Evolutionary conservation across 2,113 vertebrate genomes (phyloP), one percentile per base, ranked within the genome.

Genomic region (Burhinus oedicnemus): DNA sequence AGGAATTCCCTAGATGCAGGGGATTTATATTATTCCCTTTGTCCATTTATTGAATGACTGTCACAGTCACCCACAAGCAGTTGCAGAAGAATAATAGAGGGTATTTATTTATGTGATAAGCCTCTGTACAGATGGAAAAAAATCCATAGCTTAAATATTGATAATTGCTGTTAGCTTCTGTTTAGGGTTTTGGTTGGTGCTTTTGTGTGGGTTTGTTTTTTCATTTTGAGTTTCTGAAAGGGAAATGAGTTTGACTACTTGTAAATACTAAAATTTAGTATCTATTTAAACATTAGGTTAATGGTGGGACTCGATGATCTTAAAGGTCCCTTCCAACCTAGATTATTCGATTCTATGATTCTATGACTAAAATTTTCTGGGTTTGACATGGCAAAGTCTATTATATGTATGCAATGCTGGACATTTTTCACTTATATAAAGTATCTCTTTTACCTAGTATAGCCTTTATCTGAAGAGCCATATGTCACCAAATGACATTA

Each of bases 11-110:
- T 96, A 61, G 95, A 77, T 97, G 93, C 94, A 91, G 75, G 91
- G 95, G 90, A 96, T 98, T 97, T 98, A 94, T 97, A 97, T 97
- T 97, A 97, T 96, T 97, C 86, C 95, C 94, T 96, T 98, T 98
- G 97, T 97, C 95, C 89, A 55, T 71, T 97, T 97, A 97, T 97
- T 98, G 95, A 98, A 97, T 97, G 96, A 97, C 91, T 98, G 92
- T 97, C 96, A 96, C 93, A 97, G 96, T 98, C 92, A 97, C 89
- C 94, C 87, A 97, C 17, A 88, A 98, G 91, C 94, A 97, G 96
- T 97, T 98, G 93, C 93, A 89, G 96, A 95, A 96, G 96, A 97
- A 96, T 97, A 97, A 97, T 97, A 96, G 97, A 93, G 93, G 87
- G 91, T 89, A 92, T 97, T 97, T 98, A 97, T 97, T 97, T 98